These are phyloP conservation scores for Zosterops japonicus DNA, from an alignment of 2,113 vertebrate genomes.

Conservation along the genomic window DNA sequence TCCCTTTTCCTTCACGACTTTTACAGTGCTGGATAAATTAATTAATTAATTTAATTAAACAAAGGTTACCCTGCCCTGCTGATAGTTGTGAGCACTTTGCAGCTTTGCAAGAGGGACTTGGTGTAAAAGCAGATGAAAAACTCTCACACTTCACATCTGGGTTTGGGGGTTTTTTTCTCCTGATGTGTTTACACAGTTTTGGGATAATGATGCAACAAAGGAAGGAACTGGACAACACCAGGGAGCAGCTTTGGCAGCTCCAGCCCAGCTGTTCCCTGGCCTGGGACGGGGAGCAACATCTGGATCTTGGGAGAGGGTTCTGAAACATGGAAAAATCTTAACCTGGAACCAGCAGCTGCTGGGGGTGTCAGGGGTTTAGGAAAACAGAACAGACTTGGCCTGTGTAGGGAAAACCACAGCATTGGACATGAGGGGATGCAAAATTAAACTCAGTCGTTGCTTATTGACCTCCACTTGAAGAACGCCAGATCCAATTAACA, in stretches of 20 bases:
- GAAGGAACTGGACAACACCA: not conserved
- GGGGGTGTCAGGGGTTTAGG: not conserved
- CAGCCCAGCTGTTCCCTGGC: not conserved
- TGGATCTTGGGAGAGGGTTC: not conserved
- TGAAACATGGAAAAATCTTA: not conserved
- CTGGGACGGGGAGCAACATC: not conserved
- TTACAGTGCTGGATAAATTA: not conserved
- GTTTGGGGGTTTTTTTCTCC: not conserved
- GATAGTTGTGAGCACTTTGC: not conserved
- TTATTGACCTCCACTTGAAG: not conserved
- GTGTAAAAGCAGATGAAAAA: not conserved
- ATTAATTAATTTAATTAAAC: constrained; percentile 17
- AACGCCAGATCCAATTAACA: not conserved
- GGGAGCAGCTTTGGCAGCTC: not conserved
- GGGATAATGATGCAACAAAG: not conserved
- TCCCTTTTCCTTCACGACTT: not conserved
- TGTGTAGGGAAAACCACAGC: not conserved
- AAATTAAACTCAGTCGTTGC: not conserved
- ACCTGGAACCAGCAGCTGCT: not conserved
- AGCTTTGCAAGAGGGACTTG: not conserved
- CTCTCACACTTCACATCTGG: not conserved
- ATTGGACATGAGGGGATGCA: not conserved
- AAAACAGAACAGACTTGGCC: not conserved
- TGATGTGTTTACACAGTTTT: not conserved
- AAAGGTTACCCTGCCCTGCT: not conserved